phyloP scores from a whole-genome alignment of 2,113 vertebrate genomes.

The Oryzias celebensis region DNA sequence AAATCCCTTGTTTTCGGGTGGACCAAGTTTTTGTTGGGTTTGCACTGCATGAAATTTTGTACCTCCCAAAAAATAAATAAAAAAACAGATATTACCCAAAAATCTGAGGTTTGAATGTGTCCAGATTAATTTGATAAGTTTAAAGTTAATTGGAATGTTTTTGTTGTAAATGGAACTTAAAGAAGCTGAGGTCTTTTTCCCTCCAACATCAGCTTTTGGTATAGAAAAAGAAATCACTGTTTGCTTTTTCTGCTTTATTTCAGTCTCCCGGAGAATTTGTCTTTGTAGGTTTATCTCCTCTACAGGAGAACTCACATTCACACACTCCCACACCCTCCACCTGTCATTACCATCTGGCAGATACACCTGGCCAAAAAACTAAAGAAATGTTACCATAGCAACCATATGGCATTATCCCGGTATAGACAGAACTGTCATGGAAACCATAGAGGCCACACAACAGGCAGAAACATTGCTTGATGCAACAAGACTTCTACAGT shows the following conservation, averaged over 20 bases:
- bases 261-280: conserved; percentile 23
- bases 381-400: conserved; percentile 57
- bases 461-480: neutral
- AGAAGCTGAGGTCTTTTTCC: neutral
- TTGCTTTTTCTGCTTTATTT: conserved; percentile 6
- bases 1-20: too few species aligned
- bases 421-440: conserved; percentile 64
- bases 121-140: too few species aligned
- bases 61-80: too few species aligned
- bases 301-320: conserved; percentile 33
- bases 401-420: conserved; percentile 69
- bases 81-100: too few species aligned
- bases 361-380: conserved; percentile 68
- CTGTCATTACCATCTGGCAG: conserved; percentile 74
- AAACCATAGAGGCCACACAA: conserved; percentile 41
- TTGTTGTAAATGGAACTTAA: too few species aligned
- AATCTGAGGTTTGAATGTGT: too few species aligned
- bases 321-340: conserved; percentile 64
- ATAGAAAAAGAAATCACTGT: neutral
- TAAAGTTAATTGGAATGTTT: too few species aligned
- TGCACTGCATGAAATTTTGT: too few species aligned
- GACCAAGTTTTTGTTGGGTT: too few species aligned
- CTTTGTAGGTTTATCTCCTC: conserved; percentile 51
- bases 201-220: conserved; percentile 8
- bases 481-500: neutral